Conservation (phyloP, 2,888 invertebrate genomes). For the Lymantria dispar region DNA sequence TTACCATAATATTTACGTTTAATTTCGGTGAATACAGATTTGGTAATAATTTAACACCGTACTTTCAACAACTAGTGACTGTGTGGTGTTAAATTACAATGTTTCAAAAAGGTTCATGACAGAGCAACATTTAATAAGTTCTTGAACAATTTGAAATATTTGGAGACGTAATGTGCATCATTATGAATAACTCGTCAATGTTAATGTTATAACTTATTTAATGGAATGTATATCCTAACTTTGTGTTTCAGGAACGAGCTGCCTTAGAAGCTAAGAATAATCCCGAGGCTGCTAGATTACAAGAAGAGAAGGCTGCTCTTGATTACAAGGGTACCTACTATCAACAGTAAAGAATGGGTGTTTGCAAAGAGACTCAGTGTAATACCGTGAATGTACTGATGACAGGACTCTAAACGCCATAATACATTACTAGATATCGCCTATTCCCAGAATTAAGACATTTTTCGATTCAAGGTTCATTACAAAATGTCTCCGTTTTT, state of each 20-base stretch:
- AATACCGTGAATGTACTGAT: slow-evolving; percentile 35
- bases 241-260: slow-evolving; percentile 79
- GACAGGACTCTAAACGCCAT: slow-evolving; percentile 36
- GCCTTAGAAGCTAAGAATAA: slow-evolving; percentile 80
- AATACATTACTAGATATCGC: slow-evolving; percentile 26
- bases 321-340: slow-evolving; percentile 86
- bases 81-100: too few relatives aligned
- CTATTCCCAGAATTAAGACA: slow-evolving; percentile 2
- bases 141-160: too few relatives aligned
- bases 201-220: too few relatives aligned
- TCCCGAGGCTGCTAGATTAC: slow-evolving; percentile 70
- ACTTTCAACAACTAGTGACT: too few relatives aligned
- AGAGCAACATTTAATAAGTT: too few relatives aligned
- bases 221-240: too few relatives aligned
- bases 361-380: slow-evolving; percentile 26
- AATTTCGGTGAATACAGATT: too few relatives aligned
- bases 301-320: slow-evolving; percentile 72
- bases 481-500: slow-evolving; percentile 10
- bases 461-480: not conserved
- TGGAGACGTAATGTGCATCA: too few relatives aligned
- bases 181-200: too few relatives aligned
- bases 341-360: slow-evolving; percentile 55
- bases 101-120: too few relatives aligned
- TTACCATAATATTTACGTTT: too few relatives aligned
- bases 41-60: too few relatives aligned